Conservation (phyloP, 1,140 invertebrate species). For the Macrocentrus cingulum region DNA sequence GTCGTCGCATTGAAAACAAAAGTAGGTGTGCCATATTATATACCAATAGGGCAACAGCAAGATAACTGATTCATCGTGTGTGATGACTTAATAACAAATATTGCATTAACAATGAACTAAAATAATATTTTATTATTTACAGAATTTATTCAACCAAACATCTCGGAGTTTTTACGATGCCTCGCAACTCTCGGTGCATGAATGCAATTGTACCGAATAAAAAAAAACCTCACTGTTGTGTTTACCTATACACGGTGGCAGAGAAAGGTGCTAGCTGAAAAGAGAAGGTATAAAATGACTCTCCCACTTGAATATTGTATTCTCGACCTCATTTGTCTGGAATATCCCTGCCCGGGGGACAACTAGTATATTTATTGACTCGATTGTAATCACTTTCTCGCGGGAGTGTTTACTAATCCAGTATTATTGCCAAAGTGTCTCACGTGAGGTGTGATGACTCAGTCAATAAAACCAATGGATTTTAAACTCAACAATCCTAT, state of each 20-base stretch:
- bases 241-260: background rate
- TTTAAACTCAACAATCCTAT: background rate
- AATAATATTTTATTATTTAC: too few species aligned
- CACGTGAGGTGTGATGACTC: background rate
- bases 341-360: conserved; percentile 5
- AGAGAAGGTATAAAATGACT: background rate
- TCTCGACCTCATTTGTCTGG: background rate
- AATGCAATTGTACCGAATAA: background rate
- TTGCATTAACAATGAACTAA: too few species aligned
- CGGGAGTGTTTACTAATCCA: background rate
- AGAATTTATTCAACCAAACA: background rate
- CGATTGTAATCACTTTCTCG: conserved; percentile 25
- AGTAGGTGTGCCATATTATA: too few species aligned
- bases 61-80: too few species aligned
- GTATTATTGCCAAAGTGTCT: background rate
- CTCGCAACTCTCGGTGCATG: conserved; percentile 6
- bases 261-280: conserved; percentile 8
- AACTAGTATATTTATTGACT: background rate
- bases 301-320: conserved; percentile 10
- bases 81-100: too few species aligned
- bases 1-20: too few species aligned
- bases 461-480: background rate
- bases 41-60: too few species aligned
- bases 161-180: conserved; percentile 2
- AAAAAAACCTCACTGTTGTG: conserved; percentile 2